phyloP scores from a whole-genome alignment of 2,113 vertebrate species.

The human (Homo sapiens) region DNA sequence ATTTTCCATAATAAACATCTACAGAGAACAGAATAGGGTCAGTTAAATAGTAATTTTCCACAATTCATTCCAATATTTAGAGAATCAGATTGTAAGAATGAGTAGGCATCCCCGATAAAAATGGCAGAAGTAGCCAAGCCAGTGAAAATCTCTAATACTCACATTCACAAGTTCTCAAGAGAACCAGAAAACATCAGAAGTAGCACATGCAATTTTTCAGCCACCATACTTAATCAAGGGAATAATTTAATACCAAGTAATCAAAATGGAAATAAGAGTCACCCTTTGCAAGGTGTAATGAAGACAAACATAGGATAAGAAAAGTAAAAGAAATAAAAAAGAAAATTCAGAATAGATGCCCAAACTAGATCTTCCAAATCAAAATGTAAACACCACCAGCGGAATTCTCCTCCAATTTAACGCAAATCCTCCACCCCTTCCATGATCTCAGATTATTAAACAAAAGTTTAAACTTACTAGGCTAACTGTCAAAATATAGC shows the following conservation, averaged over 20 bases:
- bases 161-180: neutral
- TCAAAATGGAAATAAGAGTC: neutral
- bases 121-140: neutral
- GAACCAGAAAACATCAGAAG: neutral
- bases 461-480: neutral
- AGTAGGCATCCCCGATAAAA: neutral
- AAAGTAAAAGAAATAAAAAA: neutral
- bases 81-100: neutral
- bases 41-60: neutral
- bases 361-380: neutral
- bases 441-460: neutral
- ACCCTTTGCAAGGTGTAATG: neutral
- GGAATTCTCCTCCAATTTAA: neutral
- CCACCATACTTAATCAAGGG: accelerated
- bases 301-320: neutral
- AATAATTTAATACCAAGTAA: neutral
- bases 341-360: neutral
- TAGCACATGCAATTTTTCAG: neutral
- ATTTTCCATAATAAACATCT: neutral
- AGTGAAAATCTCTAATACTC: neutral
- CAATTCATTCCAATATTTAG: neutral
- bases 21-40: neutral
- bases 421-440: neutral
- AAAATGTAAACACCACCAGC: neutral
- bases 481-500: neutral